These are phyloP conservation scores for Eugnorisma glareosa DNA, from an alignment of 2,888 invertebrate species.

Conservation along the genomic window DNA sequence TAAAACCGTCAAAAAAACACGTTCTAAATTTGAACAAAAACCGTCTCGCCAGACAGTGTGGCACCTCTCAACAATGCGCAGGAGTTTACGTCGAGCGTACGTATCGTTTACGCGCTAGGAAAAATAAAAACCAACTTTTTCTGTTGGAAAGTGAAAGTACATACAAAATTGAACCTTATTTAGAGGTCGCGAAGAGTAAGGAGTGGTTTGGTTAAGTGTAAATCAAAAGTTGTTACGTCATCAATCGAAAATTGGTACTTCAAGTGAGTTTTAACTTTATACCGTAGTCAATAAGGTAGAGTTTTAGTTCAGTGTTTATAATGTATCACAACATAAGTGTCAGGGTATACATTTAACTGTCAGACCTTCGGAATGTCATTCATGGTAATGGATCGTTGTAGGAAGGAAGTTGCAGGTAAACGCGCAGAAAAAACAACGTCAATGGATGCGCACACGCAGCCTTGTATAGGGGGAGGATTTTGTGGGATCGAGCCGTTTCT, in stretches of 20 bases:
- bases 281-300: constrained; percentile 34
- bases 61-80: constrained; percentile 83
- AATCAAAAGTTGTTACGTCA: constrained; percentile 40
- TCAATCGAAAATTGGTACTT: constrained; percentile 39
- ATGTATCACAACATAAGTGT: constrained; percentile 75
- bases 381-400: constrained; percentile 86
- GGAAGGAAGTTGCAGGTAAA: constrained; percentile 90
- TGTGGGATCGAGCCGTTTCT: constrained; percentile 68
- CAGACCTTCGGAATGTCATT: constrained; percentile 87
- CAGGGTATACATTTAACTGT: constrained; percentile 86
- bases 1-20: constrained; percentile 71
- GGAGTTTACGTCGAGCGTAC: constrained; percentile 72
- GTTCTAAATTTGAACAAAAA: constrained; percentile 72
- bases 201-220: neutral
- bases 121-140: constrained; percentile 67
- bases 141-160: neutral
- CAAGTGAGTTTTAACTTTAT: constrained; percentile 65
- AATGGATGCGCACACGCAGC: constrained; percentile 78
- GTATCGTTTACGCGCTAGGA: constrained; percentile 73
- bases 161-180: constrained; percentile 41
- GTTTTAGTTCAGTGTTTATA: constrained; percentile 49
- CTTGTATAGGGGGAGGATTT: constrained; percentile 73
- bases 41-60: constrained; percentile 83
- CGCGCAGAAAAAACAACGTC: constrained; percentile 77
- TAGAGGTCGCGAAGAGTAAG: accelerated